Base-by-base conservation (phyloP, 1,140 invertebrate species). In the Microplitis demolitor region DNA sequence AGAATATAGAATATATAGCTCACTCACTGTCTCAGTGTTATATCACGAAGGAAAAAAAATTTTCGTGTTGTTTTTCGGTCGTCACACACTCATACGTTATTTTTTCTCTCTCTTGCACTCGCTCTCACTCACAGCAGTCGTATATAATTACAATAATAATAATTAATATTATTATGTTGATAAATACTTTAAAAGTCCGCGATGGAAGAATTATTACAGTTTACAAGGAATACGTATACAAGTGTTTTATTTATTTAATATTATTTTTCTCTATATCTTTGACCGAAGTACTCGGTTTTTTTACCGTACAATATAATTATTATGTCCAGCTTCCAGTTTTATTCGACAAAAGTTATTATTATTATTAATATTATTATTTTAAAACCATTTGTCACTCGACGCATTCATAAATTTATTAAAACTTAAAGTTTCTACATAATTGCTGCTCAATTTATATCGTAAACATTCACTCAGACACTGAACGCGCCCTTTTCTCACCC, bases 141-240 rank as follows among this genome's bases (percentile, higher is more conserved):
- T 85, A 85, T 84, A 72, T 79, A 80, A 85, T 86, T 84, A 86
- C 84, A 85, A 87, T 83, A 86, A 85, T 85, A 86, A 85, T 87
- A 86, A 83, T 78, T 84, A 81, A 85, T 85, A 86, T 85, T 85
- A 85, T 85, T 86, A 87, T 86, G 78, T 84, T 84, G 84, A 87
- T 86, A 87, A 87, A 87, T 87, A 87, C 81, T 85, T 85, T 86
- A 74, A 86, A 87, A 87, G 83, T 87, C 82, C 85, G 84, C 85
- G 85, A 85, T 87, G 85, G 85, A 87, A 87, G 86, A 87, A 87
- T 85, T 45, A 45, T 45, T 87, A 85, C 84, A 85, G 85, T 87
- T 85, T 86, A 87, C 84, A 87, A 87, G 84, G 87, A 85, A 86
- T 87, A 87, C 86, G 86, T 87, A 87, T 87, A 87, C 86, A 87